phyloP scores from a whole-genome alignment of 2,888 invertebrate species.

The Spodoptera exigua region DNA sequence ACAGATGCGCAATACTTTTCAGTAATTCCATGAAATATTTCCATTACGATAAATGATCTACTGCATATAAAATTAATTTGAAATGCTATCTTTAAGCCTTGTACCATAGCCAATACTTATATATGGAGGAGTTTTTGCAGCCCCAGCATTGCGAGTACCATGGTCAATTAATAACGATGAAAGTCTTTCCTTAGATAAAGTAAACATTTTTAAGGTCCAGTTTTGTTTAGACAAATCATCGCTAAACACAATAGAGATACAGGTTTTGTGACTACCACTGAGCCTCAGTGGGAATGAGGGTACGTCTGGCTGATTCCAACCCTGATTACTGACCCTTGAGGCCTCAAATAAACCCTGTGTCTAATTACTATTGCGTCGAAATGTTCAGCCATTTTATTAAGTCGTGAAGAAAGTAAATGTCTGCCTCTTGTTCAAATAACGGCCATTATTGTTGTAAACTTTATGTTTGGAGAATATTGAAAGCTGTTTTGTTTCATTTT shows the following conservation, averaged over 20 bases:
- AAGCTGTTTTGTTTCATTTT: constrained; percentile 19
- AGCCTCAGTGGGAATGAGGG: constrained; percentile 30
- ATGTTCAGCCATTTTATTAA: constrained; percentile 46
- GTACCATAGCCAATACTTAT: too few relatives aligned
- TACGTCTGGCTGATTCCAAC: constrained; percentile 33
- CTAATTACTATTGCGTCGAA: constrained; percentile 49
- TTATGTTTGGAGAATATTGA: constrained; percentile 21
- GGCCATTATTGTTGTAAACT: constrained; percentile 28
- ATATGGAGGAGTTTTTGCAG: too few relatives aligned
- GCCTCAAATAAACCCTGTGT: constrained; percentile 44
- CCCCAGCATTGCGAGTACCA: too few relatives aligned
- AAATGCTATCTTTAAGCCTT: too few relatives aligned
- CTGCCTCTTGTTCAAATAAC: constrained; percentile 38
- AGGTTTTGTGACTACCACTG: constrained; percentile 19
- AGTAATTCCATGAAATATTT: too few relatives aligned
- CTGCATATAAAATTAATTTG: too few relatives aligned
- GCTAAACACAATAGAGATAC: constrained; percentile 15
- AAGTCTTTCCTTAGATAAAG: background rate
- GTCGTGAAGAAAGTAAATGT: constrained; percentile 36
- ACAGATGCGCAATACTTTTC: too few relatives aligned
- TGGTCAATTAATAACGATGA: background rate
- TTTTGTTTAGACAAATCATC: constrained; percentile 9
- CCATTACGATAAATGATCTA: too few relatives aligned
- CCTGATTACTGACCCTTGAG: constrained; percentile 47
- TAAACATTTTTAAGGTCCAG: background rate